A percentile compares a stretch with the other conserved stretches of the same genome.
phyloP scores from a whole-genome alignment of 2,888 invertebrate genomes.

The Altica lythri region DNA sequence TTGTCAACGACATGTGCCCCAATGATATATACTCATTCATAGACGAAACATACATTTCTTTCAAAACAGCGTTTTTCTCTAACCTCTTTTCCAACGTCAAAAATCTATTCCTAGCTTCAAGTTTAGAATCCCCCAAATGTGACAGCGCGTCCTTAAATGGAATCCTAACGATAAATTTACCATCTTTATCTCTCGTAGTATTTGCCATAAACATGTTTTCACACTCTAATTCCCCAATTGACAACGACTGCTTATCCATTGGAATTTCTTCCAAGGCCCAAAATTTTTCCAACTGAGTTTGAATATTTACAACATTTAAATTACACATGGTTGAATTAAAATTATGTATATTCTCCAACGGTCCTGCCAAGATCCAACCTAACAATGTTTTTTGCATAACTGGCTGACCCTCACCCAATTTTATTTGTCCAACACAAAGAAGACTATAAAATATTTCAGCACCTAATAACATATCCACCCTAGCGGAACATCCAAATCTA shows the following conservation, averaged over 20 bases:
- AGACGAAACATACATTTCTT: not conserved
- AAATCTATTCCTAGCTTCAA: no score
- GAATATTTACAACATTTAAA: conserved; percentile 2
- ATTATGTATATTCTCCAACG: not conserved
- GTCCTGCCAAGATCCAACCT: conserved; percentile 5
- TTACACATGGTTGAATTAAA: not conserved
- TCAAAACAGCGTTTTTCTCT: not conserved
- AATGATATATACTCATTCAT: not conserved
- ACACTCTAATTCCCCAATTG: not conserved
- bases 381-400: conserved; percentile 10
- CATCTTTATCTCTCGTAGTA: no score
- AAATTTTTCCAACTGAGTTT: conserved; percentile 1
- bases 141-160: no score
- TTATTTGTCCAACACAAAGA: conserved; percentile 7
- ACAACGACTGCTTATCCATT: not conserved
- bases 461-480: conserved; percentile 3
- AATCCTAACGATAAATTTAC: no score
- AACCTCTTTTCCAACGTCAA: not conserved
- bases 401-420: not conserved
- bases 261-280: conserved; percentile 7
- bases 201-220: not conserved
- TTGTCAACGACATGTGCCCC: not conserved
- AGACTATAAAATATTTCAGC: conserved; percentile 1
- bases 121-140: no score
- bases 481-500: not conserved